Conservation (phyloP, 1,140 invertebrate genomes). For the Ceratitis capitata region DNA sequence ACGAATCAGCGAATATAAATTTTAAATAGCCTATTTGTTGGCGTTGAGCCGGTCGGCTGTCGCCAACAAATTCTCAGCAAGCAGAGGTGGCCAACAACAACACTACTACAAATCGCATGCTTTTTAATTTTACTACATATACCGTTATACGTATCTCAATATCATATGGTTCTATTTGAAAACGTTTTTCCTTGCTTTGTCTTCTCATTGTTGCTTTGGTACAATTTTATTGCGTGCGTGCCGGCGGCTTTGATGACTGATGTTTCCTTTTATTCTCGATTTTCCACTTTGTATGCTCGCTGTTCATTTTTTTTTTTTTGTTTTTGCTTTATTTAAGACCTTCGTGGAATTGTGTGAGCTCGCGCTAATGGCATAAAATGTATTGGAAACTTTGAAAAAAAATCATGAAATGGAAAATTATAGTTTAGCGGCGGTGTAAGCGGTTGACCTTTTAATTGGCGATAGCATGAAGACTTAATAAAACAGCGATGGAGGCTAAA, state of each 20-base stretch:
- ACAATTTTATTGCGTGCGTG: not conserved
- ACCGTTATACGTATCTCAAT: not conserved
- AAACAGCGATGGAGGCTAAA: too few species aligned
- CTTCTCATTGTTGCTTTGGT: not conserved
- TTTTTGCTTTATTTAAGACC: not conserved
- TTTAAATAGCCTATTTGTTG: conserved; percentile 37
- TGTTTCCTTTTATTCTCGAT: too few species aligned
- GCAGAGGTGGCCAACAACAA: too few species aligned
- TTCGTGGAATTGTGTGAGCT: not conserved
- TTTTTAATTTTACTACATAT: not conserved
- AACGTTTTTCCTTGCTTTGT: not conserved
- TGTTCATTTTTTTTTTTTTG: not conserved
- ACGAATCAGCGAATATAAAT: not conserved
- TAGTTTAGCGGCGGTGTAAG: too few species aligned
- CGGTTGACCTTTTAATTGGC: too few species aligned
- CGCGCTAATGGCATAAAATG: not conserved
- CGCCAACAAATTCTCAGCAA: too few species aligned
- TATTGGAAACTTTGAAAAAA: not conserved
- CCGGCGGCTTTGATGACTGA: not conserved
- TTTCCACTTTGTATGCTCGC: not conserved
- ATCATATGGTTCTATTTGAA: not conserved
- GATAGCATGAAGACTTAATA: too few species aligned
- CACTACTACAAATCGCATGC: not conserved
- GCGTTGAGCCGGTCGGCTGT: conserved; percentile 19
- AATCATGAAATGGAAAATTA: not conserved